Percentiles rank a stretch among this genome's conserved stretches.
Conservation (phyloP, 2,113 vertebrate species). For the Mastomys natalensis region DNA sequence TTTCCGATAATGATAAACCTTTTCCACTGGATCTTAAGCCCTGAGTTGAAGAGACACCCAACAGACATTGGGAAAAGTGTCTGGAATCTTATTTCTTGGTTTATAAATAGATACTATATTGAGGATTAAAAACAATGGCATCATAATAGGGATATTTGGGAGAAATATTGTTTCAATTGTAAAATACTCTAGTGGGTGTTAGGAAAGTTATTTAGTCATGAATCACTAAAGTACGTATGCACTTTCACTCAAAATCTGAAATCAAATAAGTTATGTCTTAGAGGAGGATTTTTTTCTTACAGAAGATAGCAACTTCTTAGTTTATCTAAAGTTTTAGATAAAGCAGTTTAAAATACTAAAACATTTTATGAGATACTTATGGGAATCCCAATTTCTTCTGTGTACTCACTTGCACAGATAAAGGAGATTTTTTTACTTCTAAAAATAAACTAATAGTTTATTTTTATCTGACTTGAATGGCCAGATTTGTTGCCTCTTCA, state of each 20-base stretch:
- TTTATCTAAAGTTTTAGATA: slow-evolving; percentile 19
- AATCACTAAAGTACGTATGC: slow-evolving; percentile 19
- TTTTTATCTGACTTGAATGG: neutral
- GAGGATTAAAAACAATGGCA: neutral
- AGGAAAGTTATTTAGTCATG: neutral
- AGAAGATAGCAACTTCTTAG: neutral
- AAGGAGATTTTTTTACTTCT: neutral
- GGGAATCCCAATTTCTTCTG: neutral
- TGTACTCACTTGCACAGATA: neutral
- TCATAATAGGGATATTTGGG: neutral
- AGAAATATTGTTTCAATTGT: neutral
- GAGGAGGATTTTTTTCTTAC: neutral
- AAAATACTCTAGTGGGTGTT: slow-evolving; percentile 16
- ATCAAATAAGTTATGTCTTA: neutral
- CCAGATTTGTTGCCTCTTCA: neutral
- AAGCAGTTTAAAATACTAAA: neutral
- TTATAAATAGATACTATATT: neutral
- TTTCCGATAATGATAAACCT: neutral
- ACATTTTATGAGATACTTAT: neutral
- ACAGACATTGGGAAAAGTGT: neutral
- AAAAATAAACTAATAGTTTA: neutral
- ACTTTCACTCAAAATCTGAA: neutral
- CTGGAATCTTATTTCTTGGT: neutral
- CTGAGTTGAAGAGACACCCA: neutral
- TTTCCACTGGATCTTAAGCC: neutral